Conservation (phyloP, 1,140 invertebrate genomes). For the Ylistrum balloti region DNA sequence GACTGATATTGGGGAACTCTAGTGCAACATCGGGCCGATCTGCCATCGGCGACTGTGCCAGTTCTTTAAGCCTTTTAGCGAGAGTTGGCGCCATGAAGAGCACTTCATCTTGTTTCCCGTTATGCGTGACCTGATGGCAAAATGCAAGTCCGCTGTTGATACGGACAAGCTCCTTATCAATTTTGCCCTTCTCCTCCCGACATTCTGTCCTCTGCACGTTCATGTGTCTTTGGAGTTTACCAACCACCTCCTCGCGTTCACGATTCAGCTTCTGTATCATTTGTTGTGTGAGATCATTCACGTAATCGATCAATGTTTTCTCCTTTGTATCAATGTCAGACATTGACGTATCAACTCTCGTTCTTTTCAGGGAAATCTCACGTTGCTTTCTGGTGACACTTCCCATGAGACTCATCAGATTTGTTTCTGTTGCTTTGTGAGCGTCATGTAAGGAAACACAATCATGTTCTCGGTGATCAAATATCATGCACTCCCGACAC, state of each 20-base stretch:
- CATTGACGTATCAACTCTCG: constrained; percentile 4
- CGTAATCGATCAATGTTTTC: not conserved
- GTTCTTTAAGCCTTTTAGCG: not conserved
- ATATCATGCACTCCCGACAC: not conserved
- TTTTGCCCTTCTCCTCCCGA: not conserved
- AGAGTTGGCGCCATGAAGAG: not conserved
- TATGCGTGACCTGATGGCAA: not conserved
- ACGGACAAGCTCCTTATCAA: not conserved
- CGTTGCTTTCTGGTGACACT: constrained; percentile 4
- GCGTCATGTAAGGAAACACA: not conserved
- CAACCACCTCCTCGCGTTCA: not conserved
- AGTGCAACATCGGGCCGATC: not conserved
- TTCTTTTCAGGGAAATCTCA: constrained; percentile 14
- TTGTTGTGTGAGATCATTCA: not conserved
- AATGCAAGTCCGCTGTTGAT: constrained; percentile 26
- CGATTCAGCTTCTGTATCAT: constrained; percentile 22
- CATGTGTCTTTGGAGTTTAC: not conserved
- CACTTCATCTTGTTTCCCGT: not conserved
- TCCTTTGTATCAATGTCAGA: not conserved
- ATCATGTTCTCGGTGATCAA: not conserved
- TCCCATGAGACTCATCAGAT: not conserved
- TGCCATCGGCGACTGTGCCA: not conserved
- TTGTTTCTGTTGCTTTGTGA: not conserved
- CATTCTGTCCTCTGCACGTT: not conserved
- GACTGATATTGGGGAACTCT: not conserved